phyloP scores from a whole-genome alignment of 2,113 vertebrate genomes.

The Panthera tigris region DNA sequence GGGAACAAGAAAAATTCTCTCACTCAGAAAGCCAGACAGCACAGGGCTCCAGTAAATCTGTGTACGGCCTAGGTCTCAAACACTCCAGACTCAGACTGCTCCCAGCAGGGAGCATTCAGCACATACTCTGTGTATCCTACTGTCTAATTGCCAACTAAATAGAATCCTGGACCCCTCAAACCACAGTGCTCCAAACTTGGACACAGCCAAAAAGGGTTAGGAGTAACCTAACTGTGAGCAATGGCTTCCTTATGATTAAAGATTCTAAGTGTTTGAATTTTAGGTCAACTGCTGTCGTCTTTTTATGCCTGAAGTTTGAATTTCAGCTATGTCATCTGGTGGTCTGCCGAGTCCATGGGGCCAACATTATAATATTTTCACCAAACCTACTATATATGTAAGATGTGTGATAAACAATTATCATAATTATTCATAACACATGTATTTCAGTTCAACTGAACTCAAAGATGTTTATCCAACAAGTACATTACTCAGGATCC shows the following conservation, averaged over 20 bases:
- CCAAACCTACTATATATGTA: neutral
- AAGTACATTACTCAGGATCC: neutral
- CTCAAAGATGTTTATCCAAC: neutral
- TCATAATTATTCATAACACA: neutral
- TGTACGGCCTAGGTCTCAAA: fast-evolving
- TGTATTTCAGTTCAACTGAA: neutral
- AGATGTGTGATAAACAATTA: neutral
- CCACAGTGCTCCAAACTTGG: fast-evolving
- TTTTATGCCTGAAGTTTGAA: neutral
- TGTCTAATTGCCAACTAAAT: neutral
- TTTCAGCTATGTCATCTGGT: neutral
- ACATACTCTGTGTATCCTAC: too few relatives aligned
- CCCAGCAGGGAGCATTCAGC: neutral
- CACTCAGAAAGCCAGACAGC: neutral
- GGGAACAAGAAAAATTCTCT: neutral
- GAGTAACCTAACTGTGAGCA: neutral
- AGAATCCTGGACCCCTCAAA: neutral
- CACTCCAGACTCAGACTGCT: neutral
- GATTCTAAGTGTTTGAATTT: neutral
- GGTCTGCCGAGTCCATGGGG: neutral
- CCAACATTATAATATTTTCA: neutral
- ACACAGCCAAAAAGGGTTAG: neutral
- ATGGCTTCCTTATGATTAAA: neutral
- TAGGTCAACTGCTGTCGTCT: neutral
- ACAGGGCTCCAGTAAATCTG: too few relatives aligned